Percentiles rank a stretch among this genome's conserved stretches.
Evolutionary conservation across 2,113 vertebrate species (phyloP).

Genomic region (Haplotaxodon microlepis): DNA sequence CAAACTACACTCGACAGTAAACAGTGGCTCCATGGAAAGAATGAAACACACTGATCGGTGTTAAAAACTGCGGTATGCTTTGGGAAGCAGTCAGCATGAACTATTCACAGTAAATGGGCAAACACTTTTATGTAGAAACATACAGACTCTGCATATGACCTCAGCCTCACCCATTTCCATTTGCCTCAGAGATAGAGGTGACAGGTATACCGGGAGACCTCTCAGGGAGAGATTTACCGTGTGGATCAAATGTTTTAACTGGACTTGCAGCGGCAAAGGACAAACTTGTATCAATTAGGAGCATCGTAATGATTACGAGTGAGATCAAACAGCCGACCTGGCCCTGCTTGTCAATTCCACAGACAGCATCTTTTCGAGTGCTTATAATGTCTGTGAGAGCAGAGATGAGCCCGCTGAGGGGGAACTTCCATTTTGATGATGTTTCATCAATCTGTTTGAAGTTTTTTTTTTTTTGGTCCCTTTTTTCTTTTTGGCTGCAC

Average conservation of each 20-base stretch:
- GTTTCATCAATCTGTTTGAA: constrained; percentile 51
- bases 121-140: not conserved
- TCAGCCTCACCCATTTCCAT: not conserved
- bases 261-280: not conserved
- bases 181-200: not conserved
- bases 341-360: constrained; percentile 29
- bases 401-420: constrained; percentile 17
- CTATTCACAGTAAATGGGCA: not conserved
- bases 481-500: not conserved
- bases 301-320: constrained; percentile 19
- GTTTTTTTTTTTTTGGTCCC: not conserved
- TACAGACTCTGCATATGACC: not conserved
- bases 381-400: constrained; percentile 19
- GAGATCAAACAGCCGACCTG: constrained; percentile 46
- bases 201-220: not conserved
- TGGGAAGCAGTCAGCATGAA: not conserved
- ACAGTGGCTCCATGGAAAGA: not conserved
- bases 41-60: not conserved
- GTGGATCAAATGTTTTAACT: constrained; percentile 10
- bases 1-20: not conserved
- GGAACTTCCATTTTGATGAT: constrained; percentile 43
- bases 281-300: constrained; percentile 29
- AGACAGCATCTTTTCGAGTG: constrained; percentile 28
- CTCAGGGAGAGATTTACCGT: not conserved
- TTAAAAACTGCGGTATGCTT: not conserved